Conservation (phyloP, 2,113 vertebrate genomes). For the Pagrus major region DNA sequence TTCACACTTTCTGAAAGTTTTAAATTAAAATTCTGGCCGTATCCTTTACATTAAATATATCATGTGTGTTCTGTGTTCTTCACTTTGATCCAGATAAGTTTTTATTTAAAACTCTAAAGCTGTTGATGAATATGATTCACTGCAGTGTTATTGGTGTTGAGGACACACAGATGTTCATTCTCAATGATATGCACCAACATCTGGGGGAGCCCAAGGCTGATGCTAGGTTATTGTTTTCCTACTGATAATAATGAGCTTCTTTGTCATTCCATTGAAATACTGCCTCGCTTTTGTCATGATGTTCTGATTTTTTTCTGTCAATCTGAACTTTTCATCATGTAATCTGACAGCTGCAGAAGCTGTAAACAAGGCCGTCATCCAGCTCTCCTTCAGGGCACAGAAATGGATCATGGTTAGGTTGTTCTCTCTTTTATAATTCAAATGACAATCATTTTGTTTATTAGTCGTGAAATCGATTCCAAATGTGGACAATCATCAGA, state of each 20-base stretch:
- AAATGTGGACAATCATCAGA: neutral
- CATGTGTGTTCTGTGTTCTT: neutral
- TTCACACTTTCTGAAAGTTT: too few relatives aligned
- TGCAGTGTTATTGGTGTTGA: slow-evolving; percentile 22
- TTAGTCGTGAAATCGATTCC: neutral
- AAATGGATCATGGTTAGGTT: neutral
- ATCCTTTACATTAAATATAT: too few relatives aligned
- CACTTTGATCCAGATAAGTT: slow-evolving; percentile 1
- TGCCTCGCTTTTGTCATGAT: slow-evolving; percentile 3
- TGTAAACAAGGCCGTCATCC: slow-evolving; percentile 8
- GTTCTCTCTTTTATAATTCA: slow-evolving; percentile 2
- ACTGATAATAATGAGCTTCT: slow-evolving; percentile 26
- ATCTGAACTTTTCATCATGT: slow-evolving; percentile 37
- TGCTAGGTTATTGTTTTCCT: slow-evolving; percentile 17
- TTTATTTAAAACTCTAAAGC: slow-evolving; percentile 33
- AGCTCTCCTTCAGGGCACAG: slow-evolving; percentile 24
- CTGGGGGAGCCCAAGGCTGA: slow-evolving; percentile 51
- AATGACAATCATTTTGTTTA: neutral
- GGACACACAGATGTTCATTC: slow-evolving; percentile 41
- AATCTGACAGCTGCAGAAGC: slow-evolving; percentile 18
- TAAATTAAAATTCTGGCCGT: too few relatives aligned
- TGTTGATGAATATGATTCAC: slow-evolving; percentile 46
- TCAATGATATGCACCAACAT: slow-evolving; percentile 52
- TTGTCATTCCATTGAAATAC: slow-evolving; percentile 24
- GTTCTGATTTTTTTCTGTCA: slow-evolving; percentile 5